Evolutionary conservation across 2,113 vertebrate species (phyloP), one percentile per base, ranked within the genome.

Genomic region (Thamnophis sirtalis): DNA sequence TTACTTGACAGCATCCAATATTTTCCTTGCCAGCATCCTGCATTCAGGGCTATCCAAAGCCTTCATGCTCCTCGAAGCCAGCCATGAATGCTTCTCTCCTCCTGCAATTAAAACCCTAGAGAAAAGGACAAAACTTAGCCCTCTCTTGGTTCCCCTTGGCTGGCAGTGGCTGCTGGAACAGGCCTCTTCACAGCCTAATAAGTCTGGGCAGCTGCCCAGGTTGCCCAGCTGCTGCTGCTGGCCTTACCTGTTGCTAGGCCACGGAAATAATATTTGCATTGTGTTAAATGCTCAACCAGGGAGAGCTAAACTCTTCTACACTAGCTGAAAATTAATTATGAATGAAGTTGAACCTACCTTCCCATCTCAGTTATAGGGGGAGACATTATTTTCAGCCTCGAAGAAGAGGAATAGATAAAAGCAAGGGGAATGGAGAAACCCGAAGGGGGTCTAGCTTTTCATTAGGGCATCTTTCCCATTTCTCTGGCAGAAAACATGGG

Each of bases 181-280:
- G 63, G 33, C 53, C 53, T 73, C 86, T 89, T 84, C 26, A 24
- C 68, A 24, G 87, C 53, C 53, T 49, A 84, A 84, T 80, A 54
- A 24, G 24, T 92, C 53, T 88, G 91, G 91, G 91, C 63, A 88
- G 9, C 26, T 55, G 38, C 91, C 84, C 91, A 91, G 33, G n/a
- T 87, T 53, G 48, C 58, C 86, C 86, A 80, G 86, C 91, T 92
- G 86, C 91, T 84, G 68, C 51, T 84, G 9, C 43, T 5, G 91
- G 19, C 43, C 22, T 49, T 80, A 58, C 38, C 86, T 22, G 92
- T 56, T 88, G 89, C 68, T 43, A 88, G 26, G 86, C 68, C 54
- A n/a, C 24, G 43, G 55, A 19, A 85, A 89, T 50, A 89, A 58
- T 26, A 84, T 92, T 84, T 85, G 24, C 48, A 50, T 53, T 21